Conservation (phyloP, 2,797 vertebrate genomes). For the Chanos chanos region DNA sequence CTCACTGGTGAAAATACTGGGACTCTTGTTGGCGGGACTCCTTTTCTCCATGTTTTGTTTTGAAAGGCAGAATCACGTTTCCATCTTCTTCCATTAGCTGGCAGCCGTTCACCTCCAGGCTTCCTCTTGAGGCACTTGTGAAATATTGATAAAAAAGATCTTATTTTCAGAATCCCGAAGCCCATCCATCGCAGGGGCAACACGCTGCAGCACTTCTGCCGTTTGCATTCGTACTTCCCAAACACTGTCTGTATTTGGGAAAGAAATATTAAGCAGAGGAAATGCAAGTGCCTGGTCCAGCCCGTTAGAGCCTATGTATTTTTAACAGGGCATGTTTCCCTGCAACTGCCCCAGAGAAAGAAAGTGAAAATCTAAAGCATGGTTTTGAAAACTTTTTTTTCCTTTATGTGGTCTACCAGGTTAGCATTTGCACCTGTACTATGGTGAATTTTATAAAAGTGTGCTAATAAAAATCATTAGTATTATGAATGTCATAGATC, state of each 20-base stretch:
- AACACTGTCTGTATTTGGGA: constrained; percentile 67
- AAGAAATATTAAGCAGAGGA: constrained; percentile 73
- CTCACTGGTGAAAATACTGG: constrained; percentile 27
- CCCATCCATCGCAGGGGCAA: constrained; percentile 53
- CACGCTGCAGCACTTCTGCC: constrained; percentile 65
- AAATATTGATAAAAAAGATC: constrained; percentile 94
- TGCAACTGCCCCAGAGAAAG: constrained; percentile 61
- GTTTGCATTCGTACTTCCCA: constrained; percentile 56
- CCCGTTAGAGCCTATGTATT: constrained; percentile 74
- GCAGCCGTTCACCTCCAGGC: constrained; percentile 91
- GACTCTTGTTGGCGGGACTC: constrained; percentile 31
- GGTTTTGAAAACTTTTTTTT: constrained; percentile 47
- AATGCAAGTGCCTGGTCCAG: constrained; percentile 69
- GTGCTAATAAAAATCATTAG: too few relatives aligned
- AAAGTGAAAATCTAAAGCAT: constrained; percentile 53
- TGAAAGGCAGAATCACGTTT: constrained; percentile 88
- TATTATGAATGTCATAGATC: too few relatives aligned
- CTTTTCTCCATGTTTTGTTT: constrained; percentile 83
- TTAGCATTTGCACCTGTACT: too few relatives aligned
- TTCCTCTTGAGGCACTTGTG: constrained; percentile 95
- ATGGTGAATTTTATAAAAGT: too few relatives aligned
- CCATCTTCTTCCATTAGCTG: constrained; percentile 97
- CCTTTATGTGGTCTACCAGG: too few relatives aligned
- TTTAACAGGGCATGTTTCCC: constrained; percentile 69
- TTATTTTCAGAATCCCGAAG: constrained; percentile 69